Base-by-base conservation (phyloP, 2,797 vertebrate species). In the Phataginus tetradactyla region DNA sequence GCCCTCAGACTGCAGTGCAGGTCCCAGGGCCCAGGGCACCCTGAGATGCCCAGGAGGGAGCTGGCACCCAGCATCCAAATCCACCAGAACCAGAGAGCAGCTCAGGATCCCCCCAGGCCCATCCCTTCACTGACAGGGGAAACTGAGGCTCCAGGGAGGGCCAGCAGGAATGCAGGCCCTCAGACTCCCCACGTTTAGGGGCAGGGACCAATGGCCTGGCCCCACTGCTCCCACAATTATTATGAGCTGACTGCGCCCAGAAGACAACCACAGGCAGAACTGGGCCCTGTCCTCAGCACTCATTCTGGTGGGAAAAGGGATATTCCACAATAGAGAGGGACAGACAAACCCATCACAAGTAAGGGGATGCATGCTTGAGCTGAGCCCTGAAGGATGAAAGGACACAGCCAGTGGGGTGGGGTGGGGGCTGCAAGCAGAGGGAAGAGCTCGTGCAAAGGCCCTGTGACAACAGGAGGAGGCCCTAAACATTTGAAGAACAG, bases 401-500 rank as follows among this genome's bases (percentile, higher is more conserved):
- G 51, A 55, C 55, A 37, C 17, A n/a, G 80, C 51, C 77, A 17
- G 21, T 11, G 49, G 45, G 55, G 51, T 45, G 45, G 45, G 45
- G 45, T 45, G 45, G 45, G 51, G 71, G 75, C 68, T 61, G 18
- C 45, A 84, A 42, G 49, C 68, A 68, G 57, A 29, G 23, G 42
- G 14, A 23, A 39, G 1, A 1, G 87, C 59, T 39, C 0, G 3
- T 78, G 84, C 92, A 74, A 96, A 96, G 69, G 79, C 77, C 95
- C 94, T 53, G 80, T 5, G 63, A 25, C 77, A 18, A 71, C 39
- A 18, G 6, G 10, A 77, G 55, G 64, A 9, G 55, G 29, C 61
- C 13, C 74, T 5, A 13, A 32, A 37, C 14, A 0, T 69, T 0
- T 45, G 37, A 74, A 45, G 79, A 71, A 34, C 9, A 2, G 45